These are phyloP conservation scores for Zygothrica quintamaculata DNA, from an alignment of 2,888 invertebrate species.

Conservation along the genomic window DNA sequence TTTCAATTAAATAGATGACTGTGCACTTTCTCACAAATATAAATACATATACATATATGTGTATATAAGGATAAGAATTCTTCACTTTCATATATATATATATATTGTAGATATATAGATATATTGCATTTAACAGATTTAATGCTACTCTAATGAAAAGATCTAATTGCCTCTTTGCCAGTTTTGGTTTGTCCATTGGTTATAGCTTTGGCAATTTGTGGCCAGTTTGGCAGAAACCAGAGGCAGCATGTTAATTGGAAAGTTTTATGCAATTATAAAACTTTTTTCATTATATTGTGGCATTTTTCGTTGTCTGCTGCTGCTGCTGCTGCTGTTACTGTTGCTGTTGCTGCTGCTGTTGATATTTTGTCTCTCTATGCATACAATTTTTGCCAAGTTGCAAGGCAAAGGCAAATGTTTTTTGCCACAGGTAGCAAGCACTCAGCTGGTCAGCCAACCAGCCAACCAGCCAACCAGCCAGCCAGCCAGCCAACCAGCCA, in stretches of 20 bases:
- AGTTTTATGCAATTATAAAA: slow-evolving; percentile 80
- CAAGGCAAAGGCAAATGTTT: slow-evolving; percentile 58
- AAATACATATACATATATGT: neutral
- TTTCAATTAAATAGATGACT: slow-evolving; percentile 70
- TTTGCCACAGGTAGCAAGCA: slow-evolving; percentile 57
- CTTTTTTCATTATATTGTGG: slow-evolving; percentile 77
- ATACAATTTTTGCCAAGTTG: slow-evolving; percentile 66
- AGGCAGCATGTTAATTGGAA: slow-evolving; percentile 78
- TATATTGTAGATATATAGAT: slow-evolving; percentile 2
- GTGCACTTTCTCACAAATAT: slow-evolving; percentile 49
- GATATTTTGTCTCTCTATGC: slow-evolving; percentile 67
- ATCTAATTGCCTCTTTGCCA: slow-evolving; percentile 69
- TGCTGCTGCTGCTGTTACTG: slow-evolving; percentile 19
- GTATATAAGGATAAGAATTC: neutral
- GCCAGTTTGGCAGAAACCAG: slow-evolving; percentile 52
- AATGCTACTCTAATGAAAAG: slow-evolving; percentile 67
- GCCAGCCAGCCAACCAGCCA: slow-evolving; percentile 18
- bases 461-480: slow-evolving; percentile 17
- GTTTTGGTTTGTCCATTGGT: slow-evolving; percentile 16
- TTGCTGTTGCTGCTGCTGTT: slow-evolving; percentile 40
- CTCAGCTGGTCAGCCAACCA: neutral
- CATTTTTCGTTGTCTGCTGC: slow-evolving; percentile 57
- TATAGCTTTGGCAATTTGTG: slow-evolving; percentile 49
- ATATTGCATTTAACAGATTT: slow-evolving; percentile 42
- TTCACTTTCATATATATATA: neutral